These are phyloP conservation scores for Leptoteleia sp. DNA, from an alignment of 1,140 invertebrate species.

Conservation along the genomic window DNA sequence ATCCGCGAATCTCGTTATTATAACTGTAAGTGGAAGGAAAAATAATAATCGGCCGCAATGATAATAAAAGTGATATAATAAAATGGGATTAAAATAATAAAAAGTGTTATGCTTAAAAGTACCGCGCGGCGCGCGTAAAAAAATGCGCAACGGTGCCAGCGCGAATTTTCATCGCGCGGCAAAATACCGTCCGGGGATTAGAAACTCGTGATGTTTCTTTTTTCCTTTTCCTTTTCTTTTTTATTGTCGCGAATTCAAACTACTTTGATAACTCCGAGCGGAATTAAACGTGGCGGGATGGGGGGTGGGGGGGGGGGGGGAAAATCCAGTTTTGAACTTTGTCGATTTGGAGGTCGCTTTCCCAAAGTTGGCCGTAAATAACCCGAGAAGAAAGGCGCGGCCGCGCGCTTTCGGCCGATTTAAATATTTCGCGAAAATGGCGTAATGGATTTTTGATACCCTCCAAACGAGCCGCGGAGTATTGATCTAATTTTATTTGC, in stretches of 20 bases:
- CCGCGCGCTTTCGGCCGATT: slow-evolving; percentile 22
- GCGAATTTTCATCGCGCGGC: slow-evolving; percentile 28
- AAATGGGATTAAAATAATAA: slow-evolving; percentile 44
- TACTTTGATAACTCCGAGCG: slow-evolving; percentile 17
- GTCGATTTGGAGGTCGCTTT: slow-evolving; percentile 24
- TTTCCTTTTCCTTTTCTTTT: slow-evolving; percentile 9
- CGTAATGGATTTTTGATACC: slow-evolving; percentile 20
- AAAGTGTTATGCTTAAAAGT: slow-evolving; percentile 23
- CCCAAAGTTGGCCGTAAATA: slow-evolving; percentile 18
- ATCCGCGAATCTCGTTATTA: slow-evolving; percentile 33
- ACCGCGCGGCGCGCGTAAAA: slow-evolving; percentile 7
- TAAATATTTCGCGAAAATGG: slow-evolving; percentile 16
- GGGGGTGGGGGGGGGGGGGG: no score
- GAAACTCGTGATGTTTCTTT: background rate
- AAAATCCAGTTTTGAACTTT: slow-evolving; percentile 36
- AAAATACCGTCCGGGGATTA: background rate
- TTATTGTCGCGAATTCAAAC: slow-evolving; percentile 43
- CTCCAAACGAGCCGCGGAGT: no score
- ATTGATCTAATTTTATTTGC: no score
- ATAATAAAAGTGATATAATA: slow-evolving; percentile 52
- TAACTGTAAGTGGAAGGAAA: slow-evolving; percentile 47
- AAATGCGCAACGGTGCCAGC: slow-evolving; percentile 26
- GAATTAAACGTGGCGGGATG: slow-evolving; percentile 32
- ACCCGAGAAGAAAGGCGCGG: slow-evolving; percentile 7
- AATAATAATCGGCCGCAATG: slow-evolving; percentile 44